A percentile compares a stretch with the other conserved stretches of the same genome.
These are phyloP conservation scores for Therioaphis trifolii DNA, from an alignment of 2,888 invertebrate species.

Conservation along the genomic window DNA sequence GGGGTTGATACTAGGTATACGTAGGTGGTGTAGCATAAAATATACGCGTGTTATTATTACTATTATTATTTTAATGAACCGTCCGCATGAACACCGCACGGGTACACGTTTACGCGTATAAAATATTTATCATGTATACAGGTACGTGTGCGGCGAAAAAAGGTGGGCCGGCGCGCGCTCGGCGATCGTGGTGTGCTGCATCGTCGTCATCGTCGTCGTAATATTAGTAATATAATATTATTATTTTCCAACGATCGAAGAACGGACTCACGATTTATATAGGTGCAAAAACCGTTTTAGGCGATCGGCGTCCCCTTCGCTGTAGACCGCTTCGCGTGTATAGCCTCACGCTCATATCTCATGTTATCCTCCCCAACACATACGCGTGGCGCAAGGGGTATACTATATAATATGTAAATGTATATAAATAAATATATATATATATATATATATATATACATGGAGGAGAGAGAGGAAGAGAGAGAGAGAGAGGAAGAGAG, in stretches of 20 bases:
- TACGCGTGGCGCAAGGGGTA: background rate
- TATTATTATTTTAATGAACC: no score
- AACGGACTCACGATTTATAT: conserved; percentile 37
- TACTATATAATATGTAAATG: no score
- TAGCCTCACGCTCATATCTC: conserved; percentile 1
- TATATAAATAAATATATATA: no score
- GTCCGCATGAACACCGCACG: no score
- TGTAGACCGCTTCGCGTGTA: background rate
- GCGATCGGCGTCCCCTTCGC: background rate
- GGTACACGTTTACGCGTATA: no score
- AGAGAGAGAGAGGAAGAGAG: no score
- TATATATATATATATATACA: no score
- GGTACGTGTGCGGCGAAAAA: no score
- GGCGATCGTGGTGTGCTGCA: background rate
- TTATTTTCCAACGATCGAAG: background rate
- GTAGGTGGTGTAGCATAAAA: background rate
- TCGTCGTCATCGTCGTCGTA: background rate
- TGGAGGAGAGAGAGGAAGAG: no score
- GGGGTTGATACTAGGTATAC: background rate
- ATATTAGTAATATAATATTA: conserved; percentile 13
- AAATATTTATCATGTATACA: no score
- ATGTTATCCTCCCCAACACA: conserved; percentile 1
- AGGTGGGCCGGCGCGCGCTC: background rate
- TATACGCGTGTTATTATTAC: no score
- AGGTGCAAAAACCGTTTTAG: conserved; percentile 46